Evolutionary conservation across 2,113 vertebrate species (phyloP).

Genomic region (Anolis carolinensis): DNA sequence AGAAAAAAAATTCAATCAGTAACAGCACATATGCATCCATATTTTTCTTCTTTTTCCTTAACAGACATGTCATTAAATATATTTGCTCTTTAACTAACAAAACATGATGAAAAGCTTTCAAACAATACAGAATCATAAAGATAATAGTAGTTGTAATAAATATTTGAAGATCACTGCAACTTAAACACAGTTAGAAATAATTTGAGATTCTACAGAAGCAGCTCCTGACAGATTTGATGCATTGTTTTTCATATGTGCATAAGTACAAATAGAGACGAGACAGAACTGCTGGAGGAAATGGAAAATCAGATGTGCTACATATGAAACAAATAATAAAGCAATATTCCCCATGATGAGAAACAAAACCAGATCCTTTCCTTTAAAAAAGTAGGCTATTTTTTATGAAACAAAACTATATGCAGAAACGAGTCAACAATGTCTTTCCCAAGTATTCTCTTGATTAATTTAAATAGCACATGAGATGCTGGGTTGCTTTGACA

Average conservation of each 20-base stretch:
- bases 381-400: neutral
- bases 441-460: neutral
- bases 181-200: neutral
- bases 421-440: neutral
- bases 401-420: neutral
- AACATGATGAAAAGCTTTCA: rapidly evolving
- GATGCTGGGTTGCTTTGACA: neutral
- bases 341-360: neutral
- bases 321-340: neutral
- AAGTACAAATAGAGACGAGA: neutral
- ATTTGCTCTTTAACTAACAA: rapidly evolving
- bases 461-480: neutral
- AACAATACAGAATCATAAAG: neutral
- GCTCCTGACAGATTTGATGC: neutral
- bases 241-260: neutral
- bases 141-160: neutral
- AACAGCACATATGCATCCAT: rapidly evolving
- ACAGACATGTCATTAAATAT: neutral
- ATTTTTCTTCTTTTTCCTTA: neutral
- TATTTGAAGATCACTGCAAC: neutral
- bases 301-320: neutral
- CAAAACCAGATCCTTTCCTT: rapidly evolving
- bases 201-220: neutral
- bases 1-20: rapidly evolving
- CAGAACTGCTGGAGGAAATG: neutral